Evolutionary conservation across 2,888 invertebrate genomes (phyloP), one percentile per base, ranked within the genome.

Genomic region (Capitulum mitella): DNA sequence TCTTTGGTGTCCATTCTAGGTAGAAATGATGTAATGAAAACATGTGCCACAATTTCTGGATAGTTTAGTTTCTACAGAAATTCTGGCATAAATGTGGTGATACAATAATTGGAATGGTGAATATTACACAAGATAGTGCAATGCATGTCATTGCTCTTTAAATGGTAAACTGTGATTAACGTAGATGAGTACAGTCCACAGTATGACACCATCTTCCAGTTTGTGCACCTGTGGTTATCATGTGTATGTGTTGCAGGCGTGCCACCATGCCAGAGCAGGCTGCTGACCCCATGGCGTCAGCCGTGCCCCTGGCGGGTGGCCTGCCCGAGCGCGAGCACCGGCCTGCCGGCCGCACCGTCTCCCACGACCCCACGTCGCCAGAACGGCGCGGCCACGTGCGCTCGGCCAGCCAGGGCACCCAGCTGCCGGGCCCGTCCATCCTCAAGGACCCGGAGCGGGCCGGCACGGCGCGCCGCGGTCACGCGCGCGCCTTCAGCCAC

Each of bases 401-500:
- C 37, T 48, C 75, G 32, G 75, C 77, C 77, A 58, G 77, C 32
- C 54, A 46, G 22, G 32, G 79, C 64, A 51, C 40, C 1, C 64
- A 61, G 79, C 40, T 40, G 61, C 46, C 79, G 54, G 58, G 77
- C 22, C 70, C 77, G 74, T 48, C 77, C 77, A 40, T 79, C 70
- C 70, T 79, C 70, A 29, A 77, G 74, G 51, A 51, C 46, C 32
- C 70, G 40, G 64, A 77, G 61, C 37, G 64, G 61, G 32, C 76
- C 48, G 29, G 90, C 89, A 8, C 89, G 94, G 84, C 93, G 92
- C 85, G 90, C 88, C 26, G 77, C 37, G 89, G 93, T 2, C 94
- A 94, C 84, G 93, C 93, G 85, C 89, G 94, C 80, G 94, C 94
- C 78, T 91, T 93, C 83, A 94, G 94, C 12, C 94, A 95, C 84